Evolutionary conservation across 2,888 invertebrate species (phyloP).

Genomic region (Ornithoptera priamus): DNA sequence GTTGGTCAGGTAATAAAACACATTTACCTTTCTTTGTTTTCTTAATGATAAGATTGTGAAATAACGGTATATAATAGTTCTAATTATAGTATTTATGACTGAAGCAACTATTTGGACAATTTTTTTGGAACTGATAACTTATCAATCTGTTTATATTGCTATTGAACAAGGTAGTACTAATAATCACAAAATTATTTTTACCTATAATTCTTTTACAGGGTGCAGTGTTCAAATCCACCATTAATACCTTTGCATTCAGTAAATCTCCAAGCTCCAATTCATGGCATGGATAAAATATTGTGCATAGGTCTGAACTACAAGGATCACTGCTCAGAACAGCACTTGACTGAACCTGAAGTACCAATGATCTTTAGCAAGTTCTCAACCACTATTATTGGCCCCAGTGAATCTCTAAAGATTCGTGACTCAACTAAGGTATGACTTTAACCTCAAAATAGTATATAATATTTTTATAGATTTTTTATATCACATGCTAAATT

Average conservation of each 20-base stretch:
- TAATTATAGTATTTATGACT: too few relatives aligned
- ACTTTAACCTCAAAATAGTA: neutral
- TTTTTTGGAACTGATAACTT: too few relatives aligned
- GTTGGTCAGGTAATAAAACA: too few relatives aligned
- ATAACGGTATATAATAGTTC: too few relatives aligned
- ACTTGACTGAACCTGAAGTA: slow-evolving; percentile 83
- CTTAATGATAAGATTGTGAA: too few relatives aligned
- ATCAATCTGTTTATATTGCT: too few relatives aligned
- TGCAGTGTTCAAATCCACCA: slow-evolving; percentile 38
- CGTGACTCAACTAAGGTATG: slow-evolving; percentile 57
- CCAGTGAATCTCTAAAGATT: slow-evolving; percentile 81
- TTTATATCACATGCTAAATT: too few relatives aligned
- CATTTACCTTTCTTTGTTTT: too few relatives aligned
- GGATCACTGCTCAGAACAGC: slow-evolving; percentile 92
- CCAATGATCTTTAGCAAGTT: slow-evolving; percentile 95
- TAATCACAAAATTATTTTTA: neutral
- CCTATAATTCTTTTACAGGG: slow-evolving; percentile 36
- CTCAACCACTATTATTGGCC: slow-evolving; percentile 87
- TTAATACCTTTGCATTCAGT: slow-evolving; percentile 72
- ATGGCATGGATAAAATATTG: slow-evolving; percentile 89
- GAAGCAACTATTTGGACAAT: too few relatives aligned
- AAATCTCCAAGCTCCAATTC: slow-evolving; percentile 85
- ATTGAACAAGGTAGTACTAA: neutral
- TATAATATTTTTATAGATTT: too few relatives aligned
- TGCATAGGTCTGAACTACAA: slow-evolving; percentile 92